Evolutionary conservation across 1,140 invertebrate species (phyloP).

Genomic region (Halesus radiatus): DNA sequence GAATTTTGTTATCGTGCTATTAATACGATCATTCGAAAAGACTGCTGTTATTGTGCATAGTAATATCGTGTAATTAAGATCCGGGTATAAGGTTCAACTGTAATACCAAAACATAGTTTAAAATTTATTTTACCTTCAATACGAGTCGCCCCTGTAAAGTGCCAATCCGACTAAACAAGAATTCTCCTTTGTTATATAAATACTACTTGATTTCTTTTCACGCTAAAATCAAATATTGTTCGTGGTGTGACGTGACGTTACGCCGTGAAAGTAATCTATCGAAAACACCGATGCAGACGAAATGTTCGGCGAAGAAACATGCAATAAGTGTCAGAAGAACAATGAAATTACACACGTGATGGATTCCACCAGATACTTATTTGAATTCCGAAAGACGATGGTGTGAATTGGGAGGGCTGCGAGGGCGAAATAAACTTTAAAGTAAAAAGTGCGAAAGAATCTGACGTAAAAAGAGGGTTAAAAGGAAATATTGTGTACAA

Average conservation of each 20-base stretch:
- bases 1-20: too few relatives aligned
- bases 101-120: too few relatives aligned
- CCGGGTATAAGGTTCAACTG: too few relatives aligned
- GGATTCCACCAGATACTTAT: slow-evolving; percentile 54
- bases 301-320: slow-evolving; percentile 28
- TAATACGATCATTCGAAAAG: too few relatives aligned
- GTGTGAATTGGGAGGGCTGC: not conserved
- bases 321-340: slow-evolving; percentile 52
- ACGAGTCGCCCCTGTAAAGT: too few relatives aligned
- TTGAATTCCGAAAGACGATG: slow-evolving; percentile 53
- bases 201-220: too few relatives aligned
- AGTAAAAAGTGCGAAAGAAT: slow-evolving; percentile 15
- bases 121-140: too few relatives aligned
- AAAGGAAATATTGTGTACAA: not conserved
- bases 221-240: too few relatives aligned
- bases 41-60: too few relatives aligned
- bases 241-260: not conserved
- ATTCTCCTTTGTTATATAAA: too few relatives aligned
- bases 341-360: slow-evolving; percentile 56
- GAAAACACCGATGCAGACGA: not conserved
- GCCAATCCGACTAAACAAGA: too few relatives aligned
- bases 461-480: not conserved
- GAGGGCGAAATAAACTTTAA: slow-evolving; percentile 6
- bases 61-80: too few relatives aligned
- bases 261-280: not conserved